Evolutionary conservation across 1,140 invertebrate genomes (phyloP).

Genomic region (Achroia grisella): DNA sequence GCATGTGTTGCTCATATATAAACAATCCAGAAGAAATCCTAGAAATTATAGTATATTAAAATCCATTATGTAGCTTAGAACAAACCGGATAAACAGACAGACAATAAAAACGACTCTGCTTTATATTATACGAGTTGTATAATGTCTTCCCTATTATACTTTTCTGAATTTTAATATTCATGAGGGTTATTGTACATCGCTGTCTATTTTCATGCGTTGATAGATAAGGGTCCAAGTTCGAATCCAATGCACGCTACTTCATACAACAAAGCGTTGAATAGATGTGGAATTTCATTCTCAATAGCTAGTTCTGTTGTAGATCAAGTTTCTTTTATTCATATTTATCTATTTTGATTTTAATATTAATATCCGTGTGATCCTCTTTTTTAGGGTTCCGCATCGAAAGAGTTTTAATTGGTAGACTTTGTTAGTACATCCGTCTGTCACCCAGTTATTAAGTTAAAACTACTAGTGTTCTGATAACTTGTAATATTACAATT

Average conservation of each 20-base stretch:
- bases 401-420: neutral
- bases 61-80: neutral
- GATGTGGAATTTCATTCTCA: conserved; percentile 12
- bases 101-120: neutral
- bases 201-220: neutral
- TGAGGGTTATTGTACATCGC: neutral
- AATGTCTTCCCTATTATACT: neutral
- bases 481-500: neutral
- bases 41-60: neutral
- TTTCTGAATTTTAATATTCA: neutral
- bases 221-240: neutral
- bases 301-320: too few relatives aligned
- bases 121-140: neutral
- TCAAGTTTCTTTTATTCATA: conserved; percentile 20
- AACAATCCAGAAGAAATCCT: neutral
- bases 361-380: conserved; percentile 20
- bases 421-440: conserved; percentile 2
- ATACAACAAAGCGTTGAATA: conserved; percentile 7
- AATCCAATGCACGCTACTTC: conserved; percentile 1
- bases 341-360: conserved; percentile 16
- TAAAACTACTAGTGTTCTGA: neutral
- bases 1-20: neutral
- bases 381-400: neutral
- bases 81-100: neutral
- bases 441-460: too few relatives aligned